Evolutionary conservation across 1,140 invertebrate species (phyloP).

Genomic region (Drosophila pachea): DNA sequence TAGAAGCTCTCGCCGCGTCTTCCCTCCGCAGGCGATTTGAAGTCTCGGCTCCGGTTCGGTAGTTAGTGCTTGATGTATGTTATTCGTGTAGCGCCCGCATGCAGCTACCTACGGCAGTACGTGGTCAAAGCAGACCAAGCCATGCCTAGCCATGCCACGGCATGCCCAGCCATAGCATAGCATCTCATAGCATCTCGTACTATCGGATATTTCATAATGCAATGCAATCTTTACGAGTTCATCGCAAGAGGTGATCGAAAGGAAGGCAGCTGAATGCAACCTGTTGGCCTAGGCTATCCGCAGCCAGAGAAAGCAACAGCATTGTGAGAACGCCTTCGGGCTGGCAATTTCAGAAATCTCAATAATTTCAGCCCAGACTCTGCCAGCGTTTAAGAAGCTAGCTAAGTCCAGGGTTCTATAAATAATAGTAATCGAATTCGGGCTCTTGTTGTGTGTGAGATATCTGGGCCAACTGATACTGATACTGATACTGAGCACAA

Average conservation of each 20-base stretch:
- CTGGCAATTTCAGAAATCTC: slow-evolving; percentile 32
- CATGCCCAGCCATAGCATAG: slow-evolving; percentile 13
- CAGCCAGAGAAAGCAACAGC: slow-evolving; percentile 43
- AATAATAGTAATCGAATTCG: slow-evolving; percentile 15
- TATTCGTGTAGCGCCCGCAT: slow-evolving; percentile 76
- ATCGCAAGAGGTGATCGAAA: slow-evolving; percentile 68
- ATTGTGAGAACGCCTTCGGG: slow-evolving; percentile 37
- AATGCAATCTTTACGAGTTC: slow-evolving; percentile 74
- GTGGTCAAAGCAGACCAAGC: slow-evolving; percentile 27
- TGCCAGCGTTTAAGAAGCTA: background rate
- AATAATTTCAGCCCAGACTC: slow-evolving; percentile 27
- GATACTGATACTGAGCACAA: background rate
- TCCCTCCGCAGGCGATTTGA: background rate
- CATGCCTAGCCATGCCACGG: slow-evolving; percentile 9
- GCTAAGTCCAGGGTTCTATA: slow-evolving; percentile 2
- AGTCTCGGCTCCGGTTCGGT: slow-evolving; percentile 56
- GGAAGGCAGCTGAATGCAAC: slow-evolving; percentile 57
- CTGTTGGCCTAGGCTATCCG: slow-evolving; percentile 51
- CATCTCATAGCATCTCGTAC: slow-evolving; percentile 15
- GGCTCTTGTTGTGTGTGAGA: background rate
- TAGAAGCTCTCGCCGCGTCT: slow-evolving; percentile 31
- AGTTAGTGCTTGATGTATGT: slow-evolving; percentile 77
- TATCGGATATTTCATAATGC: slow-evolving; percentile 70
- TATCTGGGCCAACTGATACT: background rate
- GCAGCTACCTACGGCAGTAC: slow-evolving; percentile 60